Percentiles rank a stretch among this genome's conserved stretches.
Evolutionary conservation across 2,888 invertebrate genomes (phyloP).

Genomic region (Ditula angustiorana): DNA sequence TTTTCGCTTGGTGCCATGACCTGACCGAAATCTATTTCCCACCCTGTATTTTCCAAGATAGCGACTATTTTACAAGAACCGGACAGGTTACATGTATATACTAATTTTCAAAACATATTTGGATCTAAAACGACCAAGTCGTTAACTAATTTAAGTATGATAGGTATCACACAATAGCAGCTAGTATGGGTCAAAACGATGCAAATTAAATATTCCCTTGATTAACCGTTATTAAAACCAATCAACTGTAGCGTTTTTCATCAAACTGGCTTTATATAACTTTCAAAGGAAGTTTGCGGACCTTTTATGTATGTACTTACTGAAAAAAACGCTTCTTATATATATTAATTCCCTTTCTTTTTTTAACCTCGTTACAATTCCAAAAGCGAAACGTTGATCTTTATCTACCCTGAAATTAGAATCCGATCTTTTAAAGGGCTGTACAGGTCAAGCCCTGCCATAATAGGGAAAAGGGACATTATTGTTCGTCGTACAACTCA

Average conservation of each 20-base stretch:
- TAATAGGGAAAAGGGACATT: slow-evolving; percentile 29
- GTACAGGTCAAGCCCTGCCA: slow-evolving; percentile 14
- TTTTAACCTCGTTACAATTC: not conserved
- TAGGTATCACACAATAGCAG: too few relatives aligned
- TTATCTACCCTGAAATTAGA: slow-evolving; percentile 20
- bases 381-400: slow-evolving; percentile 12
- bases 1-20: too few relatives aligned
- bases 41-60: too few relatives aligned
- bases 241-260: not conserved
- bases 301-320: not conserved
- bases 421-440: slow-evolving; percentile 25
- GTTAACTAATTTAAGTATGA: too few relatives aligned
- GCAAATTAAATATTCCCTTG: not conserved
- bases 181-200: not conserved
- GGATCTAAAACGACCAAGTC: too few relatives aligned
- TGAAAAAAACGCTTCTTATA: not conserved
- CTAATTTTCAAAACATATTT: too few relatives aligned
- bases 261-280: not conserved
- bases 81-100: too few relatives aligned
- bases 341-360: not conserved
- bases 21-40: too few relatives aligned
- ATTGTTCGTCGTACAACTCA: slow-evolving; percentile 23
- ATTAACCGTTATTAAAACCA: not conserved
- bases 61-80: too few relatives aligned
- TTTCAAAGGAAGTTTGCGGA: not conserved